A percentile compares a stretch with the other conserved stretches of the same genome.
phyloP scores from a whole-genome alignment of 2,113 vertebrate species.

The Orcinus orca region DNA sequence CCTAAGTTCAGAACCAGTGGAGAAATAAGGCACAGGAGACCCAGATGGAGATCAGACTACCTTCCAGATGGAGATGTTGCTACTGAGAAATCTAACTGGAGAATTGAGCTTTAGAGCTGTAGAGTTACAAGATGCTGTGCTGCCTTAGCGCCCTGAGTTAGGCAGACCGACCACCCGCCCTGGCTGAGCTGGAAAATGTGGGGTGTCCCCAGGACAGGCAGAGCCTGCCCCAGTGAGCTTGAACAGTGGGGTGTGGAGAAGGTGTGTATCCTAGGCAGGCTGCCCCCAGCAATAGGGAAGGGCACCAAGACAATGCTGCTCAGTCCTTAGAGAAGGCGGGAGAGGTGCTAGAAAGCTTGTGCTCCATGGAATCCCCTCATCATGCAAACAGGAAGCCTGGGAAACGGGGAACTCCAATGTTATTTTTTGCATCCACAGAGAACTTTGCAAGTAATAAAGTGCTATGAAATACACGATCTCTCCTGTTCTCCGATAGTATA shows the following conservation, averaged over 20 bases:
- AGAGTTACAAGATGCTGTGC: background rate
- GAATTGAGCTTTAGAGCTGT: background rate
- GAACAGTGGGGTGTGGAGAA: background rate
- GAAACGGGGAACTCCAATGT: background rate
- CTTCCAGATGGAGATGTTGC: background rate
- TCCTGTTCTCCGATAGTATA: background rate
- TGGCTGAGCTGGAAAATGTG: background rate
- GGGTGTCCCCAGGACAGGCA: background rate
- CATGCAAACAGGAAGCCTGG: background rate
- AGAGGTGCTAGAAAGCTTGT: background rate
- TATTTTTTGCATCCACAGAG: background rate
- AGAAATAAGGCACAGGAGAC: background rate
- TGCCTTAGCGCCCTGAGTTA: background rate
- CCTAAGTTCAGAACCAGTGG: background rate
- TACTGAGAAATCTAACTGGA: background rate
- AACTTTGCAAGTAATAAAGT: background rate
- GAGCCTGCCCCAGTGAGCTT: background rate
- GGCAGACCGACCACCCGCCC: background rate
- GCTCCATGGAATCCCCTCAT: background rate
- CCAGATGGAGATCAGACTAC: background rate
- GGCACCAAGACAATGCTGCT: background rate
- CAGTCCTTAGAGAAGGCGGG: background rate
- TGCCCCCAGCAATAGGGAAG: background rate
- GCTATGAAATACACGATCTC: background rate
- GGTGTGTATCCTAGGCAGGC: background rate